Percentiles rank a stretch among this genome's conserved stretches.
Conservation (phyloP, 2,113 vertebrate genomes). For the Chaetodon auriga region DNA sequence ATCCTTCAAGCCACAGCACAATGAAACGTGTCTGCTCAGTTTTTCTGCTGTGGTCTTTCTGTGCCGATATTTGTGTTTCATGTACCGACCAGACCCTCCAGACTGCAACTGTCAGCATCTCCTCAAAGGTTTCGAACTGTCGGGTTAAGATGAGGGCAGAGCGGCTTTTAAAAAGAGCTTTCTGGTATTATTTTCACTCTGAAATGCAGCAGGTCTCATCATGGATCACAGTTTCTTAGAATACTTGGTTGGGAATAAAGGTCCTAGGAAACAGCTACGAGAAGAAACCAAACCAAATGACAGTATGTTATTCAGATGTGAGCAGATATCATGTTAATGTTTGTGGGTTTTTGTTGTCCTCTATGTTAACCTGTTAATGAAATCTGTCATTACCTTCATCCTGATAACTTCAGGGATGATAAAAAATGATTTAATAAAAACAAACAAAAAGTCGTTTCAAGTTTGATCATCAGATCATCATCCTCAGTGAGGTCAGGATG, state of each 20-base stretch:
- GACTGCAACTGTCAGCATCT: slow-evolving; percentile 9
- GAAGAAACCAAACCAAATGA: not conserved
- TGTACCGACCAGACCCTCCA: slow-evolving; percentile 1
- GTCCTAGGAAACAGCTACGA: not conserved
- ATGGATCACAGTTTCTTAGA: not conserved
- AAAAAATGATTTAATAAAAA: too few species aligned
- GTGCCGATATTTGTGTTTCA: slow-evolving; percentile 10
- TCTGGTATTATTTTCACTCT: not conserved
- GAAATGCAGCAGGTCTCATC: not conserved
- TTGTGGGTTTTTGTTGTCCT: too few species aligned
- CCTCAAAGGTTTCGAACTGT: slow-evolving; percentile 8
- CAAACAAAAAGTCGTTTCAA: too few species aligned
- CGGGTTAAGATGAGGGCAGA: slow-evolving; percentile 36
- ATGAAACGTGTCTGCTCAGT: not conserved
- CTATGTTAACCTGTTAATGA: too few species aligned
- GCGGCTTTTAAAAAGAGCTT: not conserved
- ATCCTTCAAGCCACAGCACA: not conserved
- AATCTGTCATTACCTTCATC: too few species aligned
- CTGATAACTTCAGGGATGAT: too few species aligned
- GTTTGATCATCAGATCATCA: too few species aligned
- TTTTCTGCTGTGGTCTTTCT: not conserved
- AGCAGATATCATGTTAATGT: not conserved
- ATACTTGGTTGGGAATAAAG: not conserved
- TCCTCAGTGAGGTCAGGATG: too few species aligned
- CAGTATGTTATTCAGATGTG: not conserved